Conservation (phyloP, 2,888 invertebrate species). For the Entomobrya proxima region DNA sequence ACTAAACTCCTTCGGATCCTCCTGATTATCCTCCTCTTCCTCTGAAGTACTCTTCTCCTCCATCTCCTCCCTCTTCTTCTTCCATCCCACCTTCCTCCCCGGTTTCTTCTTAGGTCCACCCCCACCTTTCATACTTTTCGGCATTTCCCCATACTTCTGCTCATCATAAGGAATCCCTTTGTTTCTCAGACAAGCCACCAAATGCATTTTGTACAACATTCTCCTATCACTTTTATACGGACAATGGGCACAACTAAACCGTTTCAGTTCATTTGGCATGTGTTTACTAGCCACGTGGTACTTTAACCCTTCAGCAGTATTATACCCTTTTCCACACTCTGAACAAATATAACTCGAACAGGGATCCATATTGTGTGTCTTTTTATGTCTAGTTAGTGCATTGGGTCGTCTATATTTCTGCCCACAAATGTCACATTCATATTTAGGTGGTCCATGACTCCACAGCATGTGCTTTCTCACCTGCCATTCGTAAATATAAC, state of each 20-base stretch:
- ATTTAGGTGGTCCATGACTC: not conserved
- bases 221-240: not conserved
- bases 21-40: too few species aligned
- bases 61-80: too few species aligned
- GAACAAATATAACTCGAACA: not conserved
- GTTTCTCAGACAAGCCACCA: not conserved
- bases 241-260: slow-evolving; percentile 17
- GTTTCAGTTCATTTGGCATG: slow-evolving; percentile 9
- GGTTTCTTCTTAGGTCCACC: too few species aligned
- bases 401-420: not conserved
- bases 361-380: not conserved
- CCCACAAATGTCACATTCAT: slow-evolving; percentile 12
- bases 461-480: not conserved
- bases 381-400: not conserved
- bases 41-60: too few species aligned
- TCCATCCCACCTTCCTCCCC: too few species aligned
- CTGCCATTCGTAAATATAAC: not conserved
- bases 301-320: slow-evolving; percentile 2
- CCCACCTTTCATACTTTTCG: too few species aligned
- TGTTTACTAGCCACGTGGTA: slow-evolving; percentile 8
- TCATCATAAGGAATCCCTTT: not conserved
- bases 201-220: not conserved
- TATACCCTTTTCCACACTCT: slow-evolving; percentile 33
- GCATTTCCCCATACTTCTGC: not conserved
- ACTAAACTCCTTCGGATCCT: too few species aligned